A percentile compares a stretch with the other conserved stretches of the same genome.
Conservation (phyloP, 2,113 vertebrate species). For the Cercocebus atys region DNA sequence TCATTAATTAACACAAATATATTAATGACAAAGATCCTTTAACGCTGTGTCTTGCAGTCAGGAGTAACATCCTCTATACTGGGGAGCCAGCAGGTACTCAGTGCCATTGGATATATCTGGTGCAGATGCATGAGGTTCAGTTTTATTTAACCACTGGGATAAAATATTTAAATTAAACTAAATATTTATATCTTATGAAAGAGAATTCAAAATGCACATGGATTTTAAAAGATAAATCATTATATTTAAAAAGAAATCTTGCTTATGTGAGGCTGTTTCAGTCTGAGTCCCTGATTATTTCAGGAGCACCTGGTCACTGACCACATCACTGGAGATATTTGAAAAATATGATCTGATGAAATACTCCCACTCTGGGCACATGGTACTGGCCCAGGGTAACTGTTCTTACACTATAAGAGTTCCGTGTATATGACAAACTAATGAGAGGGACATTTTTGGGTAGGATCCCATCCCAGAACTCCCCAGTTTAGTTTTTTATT, state of each 20-base stretch:
- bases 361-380: background rate
- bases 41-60: background rate
- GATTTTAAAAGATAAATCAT: background rate
- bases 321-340: background rate
- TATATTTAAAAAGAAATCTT: background rate
- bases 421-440: background rate
- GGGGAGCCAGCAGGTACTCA: background rate
- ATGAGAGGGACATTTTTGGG: background rate
- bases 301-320: background rate
- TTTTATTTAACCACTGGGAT: constrained; percentile 2
- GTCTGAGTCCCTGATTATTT: background rate
- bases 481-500: background rate
- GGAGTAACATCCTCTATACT: background rate
- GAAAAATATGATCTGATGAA: background rate
- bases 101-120: background rate
- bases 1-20: constrained; percentile 30
- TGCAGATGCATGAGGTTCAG: background rate
- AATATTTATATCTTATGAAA: background rate
- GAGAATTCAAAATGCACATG: constrained; percentile 23
- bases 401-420: background rate
- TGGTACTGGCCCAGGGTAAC: background rate
- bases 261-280: background rate
- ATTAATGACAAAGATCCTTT: background rate
- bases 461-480: background rate
- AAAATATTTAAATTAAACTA: background rate